Percentiles rank a stretch among this genome's conserved stretches.
Conservation (phyloP, 2,797 vertebrate species). For the Catharus ustulatus region DNA sequence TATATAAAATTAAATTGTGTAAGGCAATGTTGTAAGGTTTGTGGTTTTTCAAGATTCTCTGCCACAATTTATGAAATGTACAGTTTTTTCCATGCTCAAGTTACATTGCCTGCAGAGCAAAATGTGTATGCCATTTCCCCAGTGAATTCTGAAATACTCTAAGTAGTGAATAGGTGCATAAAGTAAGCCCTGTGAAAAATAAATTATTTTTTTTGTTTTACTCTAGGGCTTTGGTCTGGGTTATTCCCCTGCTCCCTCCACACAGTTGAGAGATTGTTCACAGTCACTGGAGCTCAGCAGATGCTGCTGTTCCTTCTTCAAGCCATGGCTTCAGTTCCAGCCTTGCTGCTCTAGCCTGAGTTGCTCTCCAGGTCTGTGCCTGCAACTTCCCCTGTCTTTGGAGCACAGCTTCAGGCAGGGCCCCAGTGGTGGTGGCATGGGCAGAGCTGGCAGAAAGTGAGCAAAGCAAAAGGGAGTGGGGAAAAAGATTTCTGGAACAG, state of each 20-base stretch:
- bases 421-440: neutral
- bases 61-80: neutral
- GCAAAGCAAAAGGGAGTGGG: neutral
- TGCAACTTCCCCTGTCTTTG: neutral
- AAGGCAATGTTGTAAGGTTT: neutral
- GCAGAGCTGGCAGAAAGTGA: neutral
- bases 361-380: neutral
- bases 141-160: neutral
- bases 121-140: neutral
- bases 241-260: accelerated
- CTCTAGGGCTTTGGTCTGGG: neutral
- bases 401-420: neutral
- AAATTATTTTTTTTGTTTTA: neutral
- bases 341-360: accelerated
- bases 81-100: neutral
- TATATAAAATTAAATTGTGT: neutral
- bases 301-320: neutral
- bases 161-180: neutral
- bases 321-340: neutral
- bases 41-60: neutral
- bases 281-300: neutral
- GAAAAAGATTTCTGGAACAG: neutral
- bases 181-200: neutral
- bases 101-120: neutral
- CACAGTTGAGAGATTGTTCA: neutral